These are phyloP conservation scores for Trissoscelio sp. DNA, from an alignment of 2,888 invertebrate genomes.

Conservation along the genomic window DNA sequence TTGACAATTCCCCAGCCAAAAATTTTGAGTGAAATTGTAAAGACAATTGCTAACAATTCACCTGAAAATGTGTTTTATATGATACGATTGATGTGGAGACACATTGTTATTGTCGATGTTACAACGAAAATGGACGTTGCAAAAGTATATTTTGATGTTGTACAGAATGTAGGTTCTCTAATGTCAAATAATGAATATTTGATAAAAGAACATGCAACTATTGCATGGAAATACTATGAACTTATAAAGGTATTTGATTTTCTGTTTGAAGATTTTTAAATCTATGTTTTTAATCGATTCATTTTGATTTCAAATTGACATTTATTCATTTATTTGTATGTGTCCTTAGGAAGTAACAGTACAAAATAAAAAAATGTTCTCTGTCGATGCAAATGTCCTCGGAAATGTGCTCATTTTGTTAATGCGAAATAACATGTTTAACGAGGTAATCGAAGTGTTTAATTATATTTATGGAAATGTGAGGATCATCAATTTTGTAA, in stretches of 20 bases:
- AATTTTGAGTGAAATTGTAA: too few species aligned
- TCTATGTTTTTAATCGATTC: neutral
- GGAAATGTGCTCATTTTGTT: conserved; percentile 77
- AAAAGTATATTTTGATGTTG: conserved; percentile 86
- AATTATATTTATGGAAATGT: conserved; percentile 73
- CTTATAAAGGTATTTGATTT: conserved; percentile 38
- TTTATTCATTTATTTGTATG: neutral
- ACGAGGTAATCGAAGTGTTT: conserved; percentile 81
- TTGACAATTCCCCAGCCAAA: too few species aligned
- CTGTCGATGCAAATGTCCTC: neutral
- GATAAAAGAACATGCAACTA: conserved; percentile 21
- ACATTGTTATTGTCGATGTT: too few species aligned
- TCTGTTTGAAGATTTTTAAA: neutral
- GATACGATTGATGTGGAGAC: too few species aligned
- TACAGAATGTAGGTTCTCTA: conserved; percentile 80
- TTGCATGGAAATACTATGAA: conserved; percentile 48
- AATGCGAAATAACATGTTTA: conserved; percentile 84
- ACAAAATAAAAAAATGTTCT: neutral
- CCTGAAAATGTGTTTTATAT: too few species aligned
- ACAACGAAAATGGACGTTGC: conserved; percentile 86
- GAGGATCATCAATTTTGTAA: conserved; percentile 84
- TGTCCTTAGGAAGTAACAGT: conserved; percentile 5
- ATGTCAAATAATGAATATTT: conserved; percentile 20
- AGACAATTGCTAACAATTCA: too few species aligned
- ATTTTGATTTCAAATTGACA: neutral